Base-by-base conservation (phyloP, 2,113 vertebrate genomes). In the Ailuropoda melanoleuca region DNA sequence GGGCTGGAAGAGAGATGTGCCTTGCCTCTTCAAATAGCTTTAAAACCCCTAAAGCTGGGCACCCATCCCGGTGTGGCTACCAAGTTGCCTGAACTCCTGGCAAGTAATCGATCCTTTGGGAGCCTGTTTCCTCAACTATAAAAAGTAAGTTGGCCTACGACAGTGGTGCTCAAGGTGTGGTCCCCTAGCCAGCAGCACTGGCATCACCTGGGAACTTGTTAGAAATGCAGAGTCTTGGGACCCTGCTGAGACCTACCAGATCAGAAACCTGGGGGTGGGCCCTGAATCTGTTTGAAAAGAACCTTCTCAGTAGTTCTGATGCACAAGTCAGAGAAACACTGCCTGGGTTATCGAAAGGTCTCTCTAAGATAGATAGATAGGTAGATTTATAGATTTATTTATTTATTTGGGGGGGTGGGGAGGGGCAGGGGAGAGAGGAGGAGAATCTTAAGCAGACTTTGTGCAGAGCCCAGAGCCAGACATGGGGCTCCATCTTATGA, bases 61-160 rank as follows among this genome's bases (percentile, higher is more conserved):
- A 15, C 34, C 34, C 11, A 11, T 34, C 15, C 29, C 55, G 43
- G 1, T 0, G 0, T 3, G 17, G 60, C 43, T 21, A 48, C 39
- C n/a, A 39, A 37, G 34, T 64, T n/a, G 34, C 37, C 62, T 55
- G 56, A 43, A 81, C 50, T 23, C 31, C 56, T 26, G 6, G 34
- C 31, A 46, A 55, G 2, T 5, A 17, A 56, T 7, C 4, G 13
- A 8, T 50, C 19, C 18, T 7, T 4, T 2, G 11, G 21, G 11
- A 84, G 24, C 23, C 95, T 82, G 24, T 50, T 62, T 85, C 39
- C 46, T 68, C 81, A 21, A 60, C 19, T 43, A 31, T 7, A 12
- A 37, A 11, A 58, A 26, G 8, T 9, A 18, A 24, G 66, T 1
- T 3, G 83, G 62, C 23, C 26, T 14, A 1, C 2, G 15, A 17